phyloP scores from a whole-genome alignment of 1,140 invertebrate genomes.

The Megathymus violae region DNA sequence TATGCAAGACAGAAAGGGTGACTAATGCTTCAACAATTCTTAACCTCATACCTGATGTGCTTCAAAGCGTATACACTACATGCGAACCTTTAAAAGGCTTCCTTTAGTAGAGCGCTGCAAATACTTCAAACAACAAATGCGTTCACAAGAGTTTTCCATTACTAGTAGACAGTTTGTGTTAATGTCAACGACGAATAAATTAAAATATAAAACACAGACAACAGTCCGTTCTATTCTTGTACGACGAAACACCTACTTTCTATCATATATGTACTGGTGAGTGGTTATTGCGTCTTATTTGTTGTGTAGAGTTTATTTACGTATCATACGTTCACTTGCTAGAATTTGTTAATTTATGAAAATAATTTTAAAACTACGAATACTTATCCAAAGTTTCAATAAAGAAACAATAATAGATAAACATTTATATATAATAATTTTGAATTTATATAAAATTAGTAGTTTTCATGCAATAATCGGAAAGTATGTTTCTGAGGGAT shows the following conservation, averaged over 20 bases:
- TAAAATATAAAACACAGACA: conserved; percentile 22
- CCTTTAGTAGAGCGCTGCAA: conserved; percentile 27
- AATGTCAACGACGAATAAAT: conserved; percentile 23
- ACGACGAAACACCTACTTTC: conserved; percentile 17
- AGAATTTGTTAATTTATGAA: no score
- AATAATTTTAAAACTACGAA: no score
- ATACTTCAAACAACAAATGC: conserved; percentile 19
- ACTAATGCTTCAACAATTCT: conserved; percentile 41
- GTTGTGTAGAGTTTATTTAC: neutral
- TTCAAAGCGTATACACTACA: conserved; percentile 17
- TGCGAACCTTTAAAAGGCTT: conserved; percentile 32
- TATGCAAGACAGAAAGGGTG: conserved; percentile 30
- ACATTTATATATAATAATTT: no score
- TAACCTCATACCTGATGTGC: conserved; percentile 25
- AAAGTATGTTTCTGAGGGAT: no score
- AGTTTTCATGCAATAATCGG: no score
- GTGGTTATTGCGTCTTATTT: neutral
- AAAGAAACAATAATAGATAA: no score
- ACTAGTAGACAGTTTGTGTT: conserved; percentile 28
- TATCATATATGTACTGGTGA: conserved; percentile 4
- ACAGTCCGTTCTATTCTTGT: conserved; percentile 7
- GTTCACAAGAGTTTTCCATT: conserved; percentile 49
- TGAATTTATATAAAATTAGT: no score
- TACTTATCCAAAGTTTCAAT: no score
- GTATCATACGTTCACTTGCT: no score